Percentiles rank a stretch among this genome's conserved stretches.
Evolutionary conservation across 2,113 vertebrate species (phyloP).

Genomic region (Orycteropus afer): DNA sequence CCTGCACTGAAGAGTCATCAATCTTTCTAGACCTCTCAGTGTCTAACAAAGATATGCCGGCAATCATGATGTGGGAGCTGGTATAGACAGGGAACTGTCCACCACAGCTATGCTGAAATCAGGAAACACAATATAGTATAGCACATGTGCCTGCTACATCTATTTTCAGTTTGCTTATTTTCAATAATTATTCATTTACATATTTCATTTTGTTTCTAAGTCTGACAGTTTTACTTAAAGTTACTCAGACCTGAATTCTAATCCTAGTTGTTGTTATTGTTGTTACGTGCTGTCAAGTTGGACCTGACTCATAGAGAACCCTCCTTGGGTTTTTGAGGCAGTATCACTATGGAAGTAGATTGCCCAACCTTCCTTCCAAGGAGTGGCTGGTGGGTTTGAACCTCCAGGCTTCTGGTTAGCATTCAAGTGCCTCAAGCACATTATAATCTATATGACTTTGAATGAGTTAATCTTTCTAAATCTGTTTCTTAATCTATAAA

Average conservation of each 20-base stretch:
- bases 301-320: too few relatives aligned
- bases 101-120: neutral
- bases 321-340: too few relatives aligned
- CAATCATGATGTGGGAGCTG: neutral
- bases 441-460: neutral
- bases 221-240: neutral
- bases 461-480: neutral
- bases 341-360: too few relatives aligned
- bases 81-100: neutral
- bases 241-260: neutral
- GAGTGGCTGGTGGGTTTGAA: too few relatives aligned
- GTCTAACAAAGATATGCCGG: neutral
- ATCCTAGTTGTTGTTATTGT: too few relatives aligned
- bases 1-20: neutral
- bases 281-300: too few relatives aligned
- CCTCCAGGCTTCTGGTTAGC: too few relatives aligned
- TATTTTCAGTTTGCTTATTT: neutral
- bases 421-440: too few relatives aligned
- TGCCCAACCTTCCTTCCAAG: too few relatives aligned
- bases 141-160: neutral
- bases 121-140: rapidly evolving
- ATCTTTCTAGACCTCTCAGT: neutral
- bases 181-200: neutral
- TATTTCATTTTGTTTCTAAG: neutral
- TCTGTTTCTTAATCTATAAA: neutral